Evolutionary conservation across 92 coral and sea anemone genomes (phyloP).

Genomic region (Umimayanthus kanabou): DNA sequence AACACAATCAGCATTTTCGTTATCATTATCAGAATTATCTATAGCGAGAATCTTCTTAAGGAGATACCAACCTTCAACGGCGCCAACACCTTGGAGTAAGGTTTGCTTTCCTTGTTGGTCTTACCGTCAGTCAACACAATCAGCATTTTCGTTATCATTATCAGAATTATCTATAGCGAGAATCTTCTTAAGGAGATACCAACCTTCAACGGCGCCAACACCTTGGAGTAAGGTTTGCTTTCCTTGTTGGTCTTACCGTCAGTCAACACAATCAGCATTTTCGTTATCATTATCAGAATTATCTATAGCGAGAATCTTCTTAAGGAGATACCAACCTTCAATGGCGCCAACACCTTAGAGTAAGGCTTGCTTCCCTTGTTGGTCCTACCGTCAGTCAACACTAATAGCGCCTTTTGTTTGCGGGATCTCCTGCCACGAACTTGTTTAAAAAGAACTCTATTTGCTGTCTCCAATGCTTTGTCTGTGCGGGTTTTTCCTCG

Average conservation of each 20-base stretch:
- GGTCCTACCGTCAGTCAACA: constrained; percentile 7
- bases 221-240: neutral
- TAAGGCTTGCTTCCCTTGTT: constrained; percentile 18
- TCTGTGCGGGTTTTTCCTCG: constrained; percentile 24
- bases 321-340: constrained; percentile 1
- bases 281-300: no score
- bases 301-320: neutral
- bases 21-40: no score
- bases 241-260: constrained; percentile 18
- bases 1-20: no score
- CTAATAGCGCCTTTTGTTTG: neutral
- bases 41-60: no score
- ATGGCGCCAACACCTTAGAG: neutral
- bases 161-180: no score
- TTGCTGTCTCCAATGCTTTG: neutral
- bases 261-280: neutral
- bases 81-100: neutral
- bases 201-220: no score
- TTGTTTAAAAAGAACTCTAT: neutral
- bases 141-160: no score
- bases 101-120: constrained; percentile 6
- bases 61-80: no score
- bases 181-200: no score
- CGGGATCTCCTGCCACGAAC: neutral
- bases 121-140: neutral